Evolutionary conservation across 2,888 invertebrate genomes (phyloP).

Genomic region (Pseudolycoriella hygida): DNA sequence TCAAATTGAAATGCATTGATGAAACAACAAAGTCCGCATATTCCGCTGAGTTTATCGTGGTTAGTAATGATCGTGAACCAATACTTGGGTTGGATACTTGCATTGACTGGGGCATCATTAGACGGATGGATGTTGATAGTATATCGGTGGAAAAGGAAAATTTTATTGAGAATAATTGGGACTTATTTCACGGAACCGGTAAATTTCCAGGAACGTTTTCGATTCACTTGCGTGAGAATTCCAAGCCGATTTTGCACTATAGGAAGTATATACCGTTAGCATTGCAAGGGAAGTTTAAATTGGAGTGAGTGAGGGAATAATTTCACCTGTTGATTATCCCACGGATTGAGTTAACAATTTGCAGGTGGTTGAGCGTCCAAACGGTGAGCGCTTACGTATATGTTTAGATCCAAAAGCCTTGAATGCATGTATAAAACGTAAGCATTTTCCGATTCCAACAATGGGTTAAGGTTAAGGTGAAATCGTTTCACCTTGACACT

Average conservation of each 20-base stretch:
- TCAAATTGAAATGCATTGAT: not conserved
- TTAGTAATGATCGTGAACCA: not conserved
- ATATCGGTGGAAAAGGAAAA: no score
- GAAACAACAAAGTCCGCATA: not conserved
- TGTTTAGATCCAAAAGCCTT: conserved; percentile 15
- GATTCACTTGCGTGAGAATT: not conserved
- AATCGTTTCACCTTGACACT: no score
- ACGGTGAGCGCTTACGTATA: conserved; percentile 10
- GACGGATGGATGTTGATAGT: no score
- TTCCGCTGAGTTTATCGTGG: not conserved
- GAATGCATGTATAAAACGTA: conserved; percentile 14
- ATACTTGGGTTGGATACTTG: no score
- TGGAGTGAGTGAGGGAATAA: conserved; percentile 6
- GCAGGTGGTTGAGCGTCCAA: conserved; percentile 6
- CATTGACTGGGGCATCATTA: no score
- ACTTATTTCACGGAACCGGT: not conserved
- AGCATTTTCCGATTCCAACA: conserved; percentile 15
- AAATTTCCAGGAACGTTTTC: not conserved
- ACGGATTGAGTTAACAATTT: conserved; percentile 10
- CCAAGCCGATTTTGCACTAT: no score
- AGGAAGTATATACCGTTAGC: not conserved
- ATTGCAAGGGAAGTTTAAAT: conserved; percentile 1
- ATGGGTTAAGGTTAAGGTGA: no score
- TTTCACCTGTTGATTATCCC: conserved; percentile 8
- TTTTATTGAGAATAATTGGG: not conserved